Evolutionary conservation across 2,113 vertebrate species (phyloP).

Genomic region (Pardalotus punctatus): DNA sequence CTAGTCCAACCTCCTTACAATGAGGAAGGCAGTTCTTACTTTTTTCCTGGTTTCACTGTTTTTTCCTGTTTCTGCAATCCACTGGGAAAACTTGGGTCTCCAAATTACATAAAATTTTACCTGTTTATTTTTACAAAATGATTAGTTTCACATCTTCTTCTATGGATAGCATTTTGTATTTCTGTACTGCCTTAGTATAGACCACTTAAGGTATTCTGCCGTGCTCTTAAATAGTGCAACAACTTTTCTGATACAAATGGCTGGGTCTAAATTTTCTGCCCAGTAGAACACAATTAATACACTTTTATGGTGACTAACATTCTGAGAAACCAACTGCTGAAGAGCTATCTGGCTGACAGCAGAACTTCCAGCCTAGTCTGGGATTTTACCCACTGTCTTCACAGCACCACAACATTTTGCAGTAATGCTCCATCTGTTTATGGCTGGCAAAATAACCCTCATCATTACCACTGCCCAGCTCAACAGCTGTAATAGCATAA

Average conservation of each 20-base stretch:
- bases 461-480: background rate
- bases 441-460: constrained; percentile 4
- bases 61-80: background rate
- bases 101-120: background rate
- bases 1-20: background rate
- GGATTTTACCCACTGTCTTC: constrained; percentile 17
- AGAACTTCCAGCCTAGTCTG: background rate
- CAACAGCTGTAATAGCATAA: constrained; percentile 21
- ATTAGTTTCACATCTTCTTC: background rate
- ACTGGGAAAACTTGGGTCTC: background rate
- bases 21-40: background rate
- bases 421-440: constrained; percentile 41
- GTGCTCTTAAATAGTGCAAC: background rate
- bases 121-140: background rate
- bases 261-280: background rate
- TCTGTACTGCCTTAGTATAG: background rate
- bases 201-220: background rate
- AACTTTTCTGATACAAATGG: background rate
- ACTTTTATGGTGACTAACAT: background rate
- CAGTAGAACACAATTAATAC: background rate
- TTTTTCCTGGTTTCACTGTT: background rate
- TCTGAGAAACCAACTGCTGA: background rate
- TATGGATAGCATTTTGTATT: background rate
- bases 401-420: background rate
- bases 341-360: background rate